phyloP scores from a whole-genome alignment of 2,888 invertebrate species.

The Priocnemis perturbator region DNA sequence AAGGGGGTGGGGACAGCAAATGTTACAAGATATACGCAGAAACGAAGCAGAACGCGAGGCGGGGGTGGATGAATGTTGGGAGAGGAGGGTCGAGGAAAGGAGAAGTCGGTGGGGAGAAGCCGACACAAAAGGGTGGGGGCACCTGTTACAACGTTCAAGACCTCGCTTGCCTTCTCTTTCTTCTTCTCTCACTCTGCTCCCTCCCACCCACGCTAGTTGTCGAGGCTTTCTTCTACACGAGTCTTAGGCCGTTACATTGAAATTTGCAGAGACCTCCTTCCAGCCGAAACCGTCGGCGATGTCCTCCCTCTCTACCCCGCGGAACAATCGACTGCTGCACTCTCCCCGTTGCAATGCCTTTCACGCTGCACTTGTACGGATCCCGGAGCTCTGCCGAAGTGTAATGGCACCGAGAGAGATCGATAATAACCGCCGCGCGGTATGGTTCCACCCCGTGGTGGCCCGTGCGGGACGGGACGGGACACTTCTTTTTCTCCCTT shows the following conservation, averaged over 20 bases:
- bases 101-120: constrained; percentile 42
- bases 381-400: constrained; percentile 46
- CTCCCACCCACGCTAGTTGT: neutral
- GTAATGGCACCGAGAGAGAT: constrained; percentile 56
- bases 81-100: constrained; percentile 31
- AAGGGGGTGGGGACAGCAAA: constrained; percentile 36
- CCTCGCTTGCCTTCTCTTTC: constrained; percentile 31
- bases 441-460: constrained; percentile 50
- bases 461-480: constrained; percentile 47
- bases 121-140: constrained; percentile 41
- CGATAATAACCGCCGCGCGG: constrained; percentile 57
- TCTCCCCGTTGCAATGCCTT: neutral
- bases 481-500: constrained; percentile 39
- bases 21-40: constrained; percentile 46
- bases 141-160: constrained; percentile 55
- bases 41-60: constrained; percentile 19
- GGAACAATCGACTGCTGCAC: constrained; percentile 23
- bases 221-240: constrained; percentile 28
- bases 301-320: neutral
- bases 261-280: constrained; percentile 35
- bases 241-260: constrained; percentile 50
- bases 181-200: constrained; percentile 6
- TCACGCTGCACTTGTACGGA: constrained; percentile 48
- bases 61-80: constrained; percentile 16
- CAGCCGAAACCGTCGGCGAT: constrained; percentile 7